Evolutionary conservation across 1,140 invertebrate species (phyloP), one percentile per base, ranked within the genome.

Genomic region (Uloborus diversus): DNA sequence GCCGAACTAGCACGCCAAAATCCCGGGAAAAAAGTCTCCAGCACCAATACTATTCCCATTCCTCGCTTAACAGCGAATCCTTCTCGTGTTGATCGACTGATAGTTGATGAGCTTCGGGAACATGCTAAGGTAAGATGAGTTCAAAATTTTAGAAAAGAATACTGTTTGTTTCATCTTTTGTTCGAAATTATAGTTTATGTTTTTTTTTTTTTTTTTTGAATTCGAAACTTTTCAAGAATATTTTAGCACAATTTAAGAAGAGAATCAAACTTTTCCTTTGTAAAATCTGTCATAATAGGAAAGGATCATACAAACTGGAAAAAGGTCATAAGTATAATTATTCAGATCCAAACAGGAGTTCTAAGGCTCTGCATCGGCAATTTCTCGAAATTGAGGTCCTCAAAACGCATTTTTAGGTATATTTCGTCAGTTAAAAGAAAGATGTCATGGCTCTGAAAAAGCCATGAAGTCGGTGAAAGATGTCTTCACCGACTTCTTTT

Each of bases 21-120:
- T 85, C 92, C 93, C 11, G 93, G 93, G 0, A 91, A 93, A 81
- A 92, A 93, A 81, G 92, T 95, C 1, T 94, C 92, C 11, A 94
- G 92, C 25, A 90, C 92, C 28, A 95, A 95, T 86, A 93, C 91
- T 70, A 92, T 94, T 61, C 92, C 92, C 0, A 92, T 94, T 59
- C 93, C 93, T 27, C 88, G 93, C 7, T 88, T 95, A 30, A 93
- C 93, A 47, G 91, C 92, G 13, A 93, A 92, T 84, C 93, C 94
- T n/a, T 93, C 93, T 0, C 87, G 94, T 25, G 93, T 95, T 3
- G 94, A 96, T 86, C 87, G 93, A 56, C 89, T 96, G 7, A 91
- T 95, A 61, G 92, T 95, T 4, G 94, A 96, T 84, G 93, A 94
- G 85, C 90, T 93, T 65, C 85, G 93, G 81, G 94, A 95, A 85